phyloP scores from a whole-genome alignment of 1,140 invertebrate genomes.

The Bombus superbus region DNA sequence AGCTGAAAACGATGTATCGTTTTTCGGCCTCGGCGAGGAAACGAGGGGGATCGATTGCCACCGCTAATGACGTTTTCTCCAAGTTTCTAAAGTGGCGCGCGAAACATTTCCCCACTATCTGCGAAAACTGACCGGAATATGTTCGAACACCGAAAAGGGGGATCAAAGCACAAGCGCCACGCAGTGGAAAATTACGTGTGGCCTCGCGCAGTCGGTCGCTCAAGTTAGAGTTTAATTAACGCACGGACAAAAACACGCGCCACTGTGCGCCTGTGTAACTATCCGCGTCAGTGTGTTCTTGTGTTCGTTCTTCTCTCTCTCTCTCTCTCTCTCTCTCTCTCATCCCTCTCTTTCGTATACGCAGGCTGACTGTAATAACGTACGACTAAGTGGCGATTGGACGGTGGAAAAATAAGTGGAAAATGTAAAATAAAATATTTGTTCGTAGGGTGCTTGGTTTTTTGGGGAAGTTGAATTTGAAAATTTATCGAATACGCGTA shows the following conservation, averaged over 20 bases:
- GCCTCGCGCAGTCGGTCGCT: slow-evolving; percentile 33
- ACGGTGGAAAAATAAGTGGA: not conserved
- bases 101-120: not conserved
- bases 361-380: not conserved
- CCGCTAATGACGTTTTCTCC: not conserved
- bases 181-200: slow-evolving; percentile 65
- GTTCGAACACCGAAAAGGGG: slow-evolving; percentile 8
- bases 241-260: slow-evolving; percentile 57
- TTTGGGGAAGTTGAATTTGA: not conserved
- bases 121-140: slow-evolving; percentile 21
- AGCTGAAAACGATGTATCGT: too few relatives aligned
- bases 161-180: slow-evolving; percentile 56
- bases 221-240: slow-evolving; percentile 70
- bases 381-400: not conserved
- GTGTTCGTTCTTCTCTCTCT: too few relatives aligned
- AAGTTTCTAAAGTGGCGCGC: not conserved
- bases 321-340: not conserved
- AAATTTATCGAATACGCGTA: not conserved
- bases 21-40: not conserved
- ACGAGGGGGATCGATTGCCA: not conserved
- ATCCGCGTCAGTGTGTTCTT: not conserved
- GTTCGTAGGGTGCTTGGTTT: not conserved
- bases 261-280: slow-evolving; percentile 15
- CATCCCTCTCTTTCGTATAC: not conserved
- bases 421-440: not conserved